Base-by-base conservation (phyloP, 2,888 invertebrate species). In the Polymixis lichenea region DNA sequence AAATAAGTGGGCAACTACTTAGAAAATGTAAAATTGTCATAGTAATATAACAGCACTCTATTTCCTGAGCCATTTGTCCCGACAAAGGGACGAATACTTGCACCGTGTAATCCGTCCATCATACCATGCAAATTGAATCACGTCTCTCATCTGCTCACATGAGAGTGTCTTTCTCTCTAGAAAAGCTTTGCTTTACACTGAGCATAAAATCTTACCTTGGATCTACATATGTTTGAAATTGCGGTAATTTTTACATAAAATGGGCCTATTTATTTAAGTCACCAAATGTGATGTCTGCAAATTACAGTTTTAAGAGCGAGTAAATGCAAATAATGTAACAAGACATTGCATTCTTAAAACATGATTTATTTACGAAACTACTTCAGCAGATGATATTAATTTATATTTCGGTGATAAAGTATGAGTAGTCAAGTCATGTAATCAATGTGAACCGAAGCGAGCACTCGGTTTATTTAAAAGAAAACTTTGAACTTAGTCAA, bases 41-140 rank as follows among this genome's bases (percentile, higher is more conserved):
- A 83, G 28, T 78, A 74, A 74, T 77, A 77, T 86, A 86, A 82
- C 77, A 86, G 84, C 86, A 88, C 88, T 89, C 85, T 82, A 86
- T 88, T 87, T 87, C 84, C 85, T 77, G 80, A 77, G 86, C 87
- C 84, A 88, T 90, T 89, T 90, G 89, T 86, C 86, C 77, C 83
- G 84, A 88, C 88, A 89, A 92, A 90, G 87, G 88, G 89, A 89
- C 90, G 89, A 89, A 87, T 88, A 85, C 88, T 90, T 90, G 87
- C 88, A 87, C 87, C 90, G 89, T 88, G 93, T 95, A 95, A 95
- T 95, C 94, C 94, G 93, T 94, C 94, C 94, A 94, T 95, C 95
- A 94, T 91, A 91, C 89, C 92, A 95, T 95, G 94, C 93, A 96
- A 95, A 96, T 96, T 95, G 94, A 95, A 95, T 95, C 95, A 95